phyloP scores from a whole-genome alignment of 2,797 vertebrate species.

The Hippopotamyrus pictus region DNA sequence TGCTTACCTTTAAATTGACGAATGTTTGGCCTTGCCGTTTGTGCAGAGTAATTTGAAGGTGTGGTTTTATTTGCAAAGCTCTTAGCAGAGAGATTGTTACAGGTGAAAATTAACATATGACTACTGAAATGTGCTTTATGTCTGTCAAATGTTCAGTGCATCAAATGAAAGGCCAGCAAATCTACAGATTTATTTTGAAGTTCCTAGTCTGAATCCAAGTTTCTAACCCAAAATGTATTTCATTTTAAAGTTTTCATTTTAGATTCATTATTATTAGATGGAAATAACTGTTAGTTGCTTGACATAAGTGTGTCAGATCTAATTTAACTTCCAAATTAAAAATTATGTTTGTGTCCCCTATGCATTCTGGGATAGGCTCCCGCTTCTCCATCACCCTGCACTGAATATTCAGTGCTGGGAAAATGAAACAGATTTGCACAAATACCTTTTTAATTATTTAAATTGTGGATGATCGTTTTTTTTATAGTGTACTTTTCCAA shows the following conservation, averaged over 20 bases:
- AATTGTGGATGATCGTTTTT: not conserved
- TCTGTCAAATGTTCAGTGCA: conserved; percentile 47
- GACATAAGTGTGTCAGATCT: not conserved
- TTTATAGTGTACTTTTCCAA: not conserved
- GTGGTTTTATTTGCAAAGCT: conserved; percentile 55
- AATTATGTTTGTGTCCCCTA: not conserved
- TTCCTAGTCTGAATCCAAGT: not conserved
- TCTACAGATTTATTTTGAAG: not conserved
- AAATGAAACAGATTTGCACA: not conserved
- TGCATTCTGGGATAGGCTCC: not conserved
- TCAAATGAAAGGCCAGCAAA: not conserved
- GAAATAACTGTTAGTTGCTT: not conserved
- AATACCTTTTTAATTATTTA: not conserved
- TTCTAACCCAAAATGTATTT: not conserved
- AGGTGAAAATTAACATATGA: conserved; percentile 44
- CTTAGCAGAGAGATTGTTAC: conserved; percentile 31
- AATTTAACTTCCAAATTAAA: not conserved
- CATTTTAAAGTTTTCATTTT: not conserved
- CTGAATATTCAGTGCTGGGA: not conserved
- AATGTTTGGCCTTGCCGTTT: conserved; percentile 21
- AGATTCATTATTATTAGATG: not conserved
- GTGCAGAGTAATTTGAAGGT: conserved; percentile 35
- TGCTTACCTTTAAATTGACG: conserved; percentile 38
- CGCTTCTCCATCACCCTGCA: not conserved
- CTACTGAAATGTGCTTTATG: conserved; percentile 48